A percentile compares a stretch with the other conserved stretches of the same genome.
These are phyloP conservation scores for Drosophila tani DNA, from an alignment of 1,140 invertebrate genomes.

Conservation along the genomic window DNA sequence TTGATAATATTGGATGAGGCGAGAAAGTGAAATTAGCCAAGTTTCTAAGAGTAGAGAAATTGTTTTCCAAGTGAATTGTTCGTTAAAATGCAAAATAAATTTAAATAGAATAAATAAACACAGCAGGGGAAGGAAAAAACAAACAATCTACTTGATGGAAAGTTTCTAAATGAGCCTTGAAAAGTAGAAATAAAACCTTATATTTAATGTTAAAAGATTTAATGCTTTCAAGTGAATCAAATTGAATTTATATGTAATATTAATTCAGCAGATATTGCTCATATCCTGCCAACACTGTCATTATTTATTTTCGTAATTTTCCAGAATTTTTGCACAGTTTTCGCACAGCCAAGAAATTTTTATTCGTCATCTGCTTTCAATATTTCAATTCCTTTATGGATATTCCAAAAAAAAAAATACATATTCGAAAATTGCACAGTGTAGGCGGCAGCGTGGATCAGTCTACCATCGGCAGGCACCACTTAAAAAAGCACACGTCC, in stretches of 20 bases:
- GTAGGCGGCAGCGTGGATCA: conserved; percentile 66
- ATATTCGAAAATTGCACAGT: conserved; percentile 74
- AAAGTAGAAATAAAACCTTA: background rate
- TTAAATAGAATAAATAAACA: conserved; percentile 15
- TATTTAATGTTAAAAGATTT: background rate
- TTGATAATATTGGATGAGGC: conserved; percentile 24
- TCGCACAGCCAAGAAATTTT: conserved; percentile 4
- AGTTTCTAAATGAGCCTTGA: background rate
- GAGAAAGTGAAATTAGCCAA: conserved; percentile 41
- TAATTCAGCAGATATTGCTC: conserved; percentile 23
- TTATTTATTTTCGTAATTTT: conserved; percentile 5
- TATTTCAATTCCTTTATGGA: conserved; percentile 56
- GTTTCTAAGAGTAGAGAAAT: background rate
- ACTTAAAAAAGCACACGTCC: conserved; percentile 63
- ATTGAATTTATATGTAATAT: background rate
- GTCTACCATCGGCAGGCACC: conserved; percentile 44
- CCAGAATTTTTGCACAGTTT: conserved; percentile 37
- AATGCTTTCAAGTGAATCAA: background rate
- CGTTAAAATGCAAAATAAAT: background rate
- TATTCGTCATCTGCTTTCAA: conserved; percentile 54
- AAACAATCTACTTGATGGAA: background rate
- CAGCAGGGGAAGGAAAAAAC: background rate
- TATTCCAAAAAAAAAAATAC: conserved; percentile 50
- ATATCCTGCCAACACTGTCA: conserved; percentile 13
- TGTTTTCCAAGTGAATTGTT: conserved; percentile 29